Percentiles rank a stretch among this genome's conserved stretches.
Evolutionary conservation across 1,140 invertebrate species (phyloP).

Genomic region (Orius insidiosus): DNA sequence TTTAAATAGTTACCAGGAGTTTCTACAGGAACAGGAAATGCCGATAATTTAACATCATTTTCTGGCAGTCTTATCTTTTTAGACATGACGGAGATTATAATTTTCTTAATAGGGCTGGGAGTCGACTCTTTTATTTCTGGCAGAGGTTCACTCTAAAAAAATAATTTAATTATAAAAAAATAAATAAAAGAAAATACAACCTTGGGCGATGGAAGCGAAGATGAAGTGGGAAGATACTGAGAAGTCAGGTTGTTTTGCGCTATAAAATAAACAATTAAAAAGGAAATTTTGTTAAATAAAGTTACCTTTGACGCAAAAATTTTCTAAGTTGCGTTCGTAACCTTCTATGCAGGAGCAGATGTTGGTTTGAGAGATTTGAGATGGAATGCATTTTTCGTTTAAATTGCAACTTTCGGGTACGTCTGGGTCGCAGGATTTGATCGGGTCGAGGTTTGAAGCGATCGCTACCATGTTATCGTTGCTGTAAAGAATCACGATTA

Average conservation of each 20-base stretch:
- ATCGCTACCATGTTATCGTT: no score
- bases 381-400: constrained; percentile 1
- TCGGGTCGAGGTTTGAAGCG: neutral
- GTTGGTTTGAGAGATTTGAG: neutral
- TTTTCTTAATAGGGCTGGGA: constrained; percentile 34
- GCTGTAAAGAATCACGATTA: no score
- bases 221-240: neutral
- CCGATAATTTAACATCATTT: constrained; percentile 58
- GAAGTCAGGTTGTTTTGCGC: constrained; percentile 24
- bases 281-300: neutral
- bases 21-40: constrained; percentile 61
- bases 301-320: neutral
- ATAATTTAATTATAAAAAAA: constrained; percentile 13
- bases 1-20: constrained; percentile 32
- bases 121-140: constrained; percentile 26
- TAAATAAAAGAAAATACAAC: constrained; percentile 21
- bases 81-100: constrained; percentile 60
- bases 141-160: constrained; percentile 11
- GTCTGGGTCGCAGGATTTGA: neutral
- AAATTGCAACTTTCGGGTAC: neutral
- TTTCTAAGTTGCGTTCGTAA: neutral
- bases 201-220: constrained; percentile 23
- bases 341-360: neutral
- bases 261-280: neutral
- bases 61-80: constrained; percentile 50